Evolutionary conservation across 2,113 vertebrate species (phyloP).

Genomic region (Pachycephala philippinensis): DNA sequence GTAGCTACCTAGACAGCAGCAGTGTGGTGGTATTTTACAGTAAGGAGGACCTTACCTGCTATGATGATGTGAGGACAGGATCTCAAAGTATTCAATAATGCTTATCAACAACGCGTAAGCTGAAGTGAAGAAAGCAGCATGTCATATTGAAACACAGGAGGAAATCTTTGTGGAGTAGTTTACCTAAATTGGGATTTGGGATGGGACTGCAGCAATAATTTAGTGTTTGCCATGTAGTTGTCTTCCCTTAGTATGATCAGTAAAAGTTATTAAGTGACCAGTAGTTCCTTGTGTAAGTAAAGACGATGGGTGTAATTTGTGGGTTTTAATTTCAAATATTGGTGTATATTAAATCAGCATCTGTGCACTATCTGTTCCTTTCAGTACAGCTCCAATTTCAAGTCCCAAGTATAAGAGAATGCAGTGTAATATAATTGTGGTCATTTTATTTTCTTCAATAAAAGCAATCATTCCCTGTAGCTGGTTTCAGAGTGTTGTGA

Average conservation of each 20-base stretch:
- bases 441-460: conserved; percentile 51
- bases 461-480: background rate
- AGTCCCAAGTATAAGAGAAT: conserved; percentile 4
- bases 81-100: background rate
- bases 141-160: background rate
- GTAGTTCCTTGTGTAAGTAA: background rate
- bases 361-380: background rate
- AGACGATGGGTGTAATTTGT: background rate
- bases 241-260: background rate
- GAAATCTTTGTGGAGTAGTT: background rate
- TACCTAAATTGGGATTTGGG: background rate
- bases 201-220: background rate
- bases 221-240: background rate
- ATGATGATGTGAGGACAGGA: background rate
- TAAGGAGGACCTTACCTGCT: background rate
- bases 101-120: background rate
- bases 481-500: background rate
- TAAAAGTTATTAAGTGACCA: background rate
- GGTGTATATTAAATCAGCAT: background rate
- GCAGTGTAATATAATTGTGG: conserved; percentile 23
- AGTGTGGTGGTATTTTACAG: background rate
- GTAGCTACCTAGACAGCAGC: background rate
- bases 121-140: background rate
- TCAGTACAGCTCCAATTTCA: background rate
- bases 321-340: conserved; percentile 13